Percentiles rank a stretch among this genome's conserved stretches.
These are phyloP conservation scores for Pangasius krempfi DNA, from an alignment of 2,797 vertebrate species.

Conservation along the genomic window DNA sequence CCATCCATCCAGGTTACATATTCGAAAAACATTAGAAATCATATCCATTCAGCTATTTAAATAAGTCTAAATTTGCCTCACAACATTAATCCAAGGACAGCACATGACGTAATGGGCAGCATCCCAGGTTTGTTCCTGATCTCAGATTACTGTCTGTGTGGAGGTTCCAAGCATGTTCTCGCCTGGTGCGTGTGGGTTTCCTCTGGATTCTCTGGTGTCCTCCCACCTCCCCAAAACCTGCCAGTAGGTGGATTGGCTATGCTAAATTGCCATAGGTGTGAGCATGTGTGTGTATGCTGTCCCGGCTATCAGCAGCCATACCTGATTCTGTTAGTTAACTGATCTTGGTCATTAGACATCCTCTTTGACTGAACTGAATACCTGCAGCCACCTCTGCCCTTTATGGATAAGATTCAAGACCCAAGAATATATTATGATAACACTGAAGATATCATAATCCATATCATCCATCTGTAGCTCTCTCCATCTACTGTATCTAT, in stretches of 20 bases:
- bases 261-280: background rate
- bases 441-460: background rate
- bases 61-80: background rate
- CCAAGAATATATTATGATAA: background rate
- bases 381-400: background rate
- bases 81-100: background rate
- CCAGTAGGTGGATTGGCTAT: background rate
- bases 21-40: too few relatives aligned
- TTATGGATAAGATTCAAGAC: background rate
- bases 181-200: background rate
- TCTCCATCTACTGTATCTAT: background rate
- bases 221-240: background rate
- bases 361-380: background rate
- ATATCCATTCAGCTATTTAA: too few relatives aligned
- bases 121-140: background rate
- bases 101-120: background rate
- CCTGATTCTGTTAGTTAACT: background rate
- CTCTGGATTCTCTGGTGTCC: background rate
- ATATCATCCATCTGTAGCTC: background rate
- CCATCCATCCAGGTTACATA: background rate
- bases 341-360: background rate
- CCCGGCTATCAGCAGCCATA: background rate
- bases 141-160: background rate
- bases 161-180: background rate
- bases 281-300: background rate